These are phyloP conservation scores for Stenodera caucasica DNA, from an alignment of 2,888 invertebrate species.

Conservation along the genomic window DNA sequence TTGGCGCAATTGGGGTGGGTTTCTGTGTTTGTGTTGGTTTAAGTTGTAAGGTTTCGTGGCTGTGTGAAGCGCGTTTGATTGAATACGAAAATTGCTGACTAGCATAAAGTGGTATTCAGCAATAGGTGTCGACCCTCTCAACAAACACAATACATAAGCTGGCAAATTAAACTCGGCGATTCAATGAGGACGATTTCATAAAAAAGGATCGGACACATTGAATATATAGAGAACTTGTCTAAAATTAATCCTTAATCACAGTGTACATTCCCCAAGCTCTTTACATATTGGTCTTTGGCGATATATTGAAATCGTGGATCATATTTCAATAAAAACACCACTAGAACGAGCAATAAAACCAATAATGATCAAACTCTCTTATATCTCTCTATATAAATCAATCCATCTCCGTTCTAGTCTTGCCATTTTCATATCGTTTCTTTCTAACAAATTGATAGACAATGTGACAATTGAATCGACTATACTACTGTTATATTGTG, in stretches of 20 bases:
- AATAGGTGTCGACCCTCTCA: conserved; percentile 51
- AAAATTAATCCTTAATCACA: conserved; percentile 36
- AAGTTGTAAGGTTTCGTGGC: conserved; percentile 5
- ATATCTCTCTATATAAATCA: not conserved
- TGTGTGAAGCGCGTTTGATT: conserved; percentile 45
- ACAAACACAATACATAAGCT: conserved; percentile 53
- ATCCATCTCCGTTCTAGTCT: not conserved
- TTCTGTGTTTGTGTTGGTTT: not conserved
- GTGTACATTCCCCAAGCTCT: conserved; percentile 24
- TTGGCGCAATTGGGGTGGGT: not conserved
- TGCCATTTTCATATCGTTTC: conserved; percentile 25
- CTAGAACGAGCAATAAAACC: not conserved
- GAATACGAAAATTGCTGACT: conserved; percentile 47
- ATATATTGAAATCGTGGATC: conserved; percentile 27
- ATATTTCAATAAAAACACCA: not conserved
- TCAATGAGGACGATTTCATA: conserved; percentile 44
- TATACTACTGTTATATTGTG: conserved; percentile 31
- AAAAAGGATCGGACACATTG: conserved; percentile 49
- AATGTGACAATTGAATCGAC: conserved; percentile 37
- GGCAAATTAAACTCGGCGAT: conserved; percentile 49
- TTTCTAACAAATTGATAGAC: conserved; percentile 36
- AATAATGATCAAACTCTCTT: not conserved
- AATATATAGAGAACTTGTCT: conserved; percentile 37
- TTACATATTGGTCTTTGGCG: conserved; percentile 15
- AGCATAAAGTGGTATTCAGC: conserved; percentile 43